phyloP scores from a whole-genome alignment of 2,797 vertebrate species.

The Sebastes trivittatus region DNA sequence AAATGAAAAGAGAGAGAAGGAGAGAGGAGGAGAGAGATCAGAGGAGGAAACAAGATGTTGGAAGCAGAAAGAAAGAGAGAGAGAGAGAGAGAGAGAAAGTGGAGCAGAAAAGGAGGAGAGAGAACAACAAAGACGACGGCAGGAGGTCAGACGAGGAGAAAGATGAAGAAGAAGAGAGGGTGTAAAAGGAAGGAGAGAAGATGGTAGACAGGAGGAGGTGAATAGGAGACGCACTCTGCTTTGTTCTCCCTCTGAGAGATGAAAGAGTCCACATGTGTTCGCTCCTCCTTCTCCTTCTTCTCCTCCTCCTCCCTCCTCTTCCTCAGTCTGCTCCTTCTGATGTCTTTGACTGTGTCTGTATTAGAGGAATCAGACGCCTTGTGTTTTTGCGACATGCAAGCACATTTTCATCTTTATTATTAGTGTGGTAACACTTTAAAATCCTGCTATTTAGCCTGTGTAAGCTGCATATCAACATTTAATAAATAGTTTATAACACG shows the following conservation, averaged over 20 bases:
- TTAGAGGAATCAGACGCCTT: background rate
- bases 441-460: background rate
- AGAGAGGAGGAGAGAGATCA: no score
- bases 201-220: background rate
- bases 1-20: no score
- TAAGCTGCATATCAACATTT: background rate
- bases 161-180: background rate
- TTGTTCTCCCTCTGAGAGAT: conserved; percentile 48
- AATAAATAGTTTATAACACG: no score
- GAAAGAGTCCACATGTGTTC: conserved; percentile 33
- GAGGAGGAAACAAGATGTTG: background rate
- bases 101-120: background rate
- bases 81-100: background rate
- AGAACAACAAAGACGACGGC: background rate
- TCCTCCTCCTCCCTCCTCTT: conserved; percentile 5
- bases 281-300: conserved; percentile 3
- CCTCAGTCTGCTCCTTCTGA: conserved; percentile 17
- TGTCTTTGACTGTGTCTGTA: background rate
- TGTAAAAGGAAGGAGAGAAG: background rate
- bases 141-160: background rate
- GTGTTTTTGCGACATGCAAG: background rate
- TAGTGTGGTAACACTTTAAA: background rate
- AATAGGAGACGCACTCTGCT: background rate
- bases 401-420: background rate
- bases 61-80: background rate